Evolutionary conservation across 2,797 vertebrate genomes (phyloP), one percentile per base, ranked within the genome.

Genomic region (Synaphobranchus kaupii): DNA sequence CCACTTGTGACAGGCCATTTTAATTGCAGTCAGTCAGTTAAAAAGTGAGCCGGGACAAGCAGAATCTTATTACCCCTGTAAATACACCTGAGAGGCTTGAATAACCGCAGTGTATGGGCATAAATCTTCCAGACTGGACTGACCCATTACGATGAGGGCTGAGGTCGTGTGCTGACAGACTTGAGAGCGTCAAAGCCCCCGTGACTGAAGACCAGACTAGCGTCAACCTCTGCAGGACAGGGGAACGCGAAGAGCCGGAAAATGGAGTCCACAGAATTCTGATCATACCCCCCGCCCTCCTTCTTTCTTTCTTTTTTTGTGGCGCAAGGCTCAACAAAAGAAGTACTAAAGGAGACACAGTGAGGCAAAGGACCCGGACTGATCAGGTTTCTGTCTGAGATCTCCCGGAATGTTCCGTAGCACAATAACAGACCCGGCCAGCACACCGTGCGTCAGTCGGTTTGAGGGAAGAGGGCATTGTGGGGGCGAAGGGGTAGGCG

Each of bases 121-220:
- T 87, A 88, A 88, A 91, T 91, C 88, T 31, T 86, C 85, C 83
- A 81, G 83, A 66, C 87, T 86, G 84, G 12, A 60, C 34, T 63
- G 44, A 84, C 68, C 66, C 54, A 17, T 25, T 56, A 50, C 68
- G 76, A 12, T 50, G 48, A 83, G 68, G 63, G 48, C 83, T 48
- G 52, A 56, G 71, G 73, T 90, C 73, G 60, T n/a, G 63, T 17
- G 81, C 71, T 48, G 52, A 28, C 85, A 82, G 83, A 85, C 66
- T 87, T 60, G 85, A 87, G 71, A 87, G 88, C 48, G 50, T 60
- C 82, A 60, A 84, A 81, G 81, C 44, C 71, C 54, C 71, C 54
- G 28, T 86, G 80, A 83, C 78, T 50, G 25, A 44, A 44, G 28
- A 39, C 15, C 71, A 86, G 71, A 73, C 83, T 76, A 84, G 68